Evolutionary conservation across 2,888 invertebrate genomes (phyloP).

Genomic region (Callyntrura sp.): DNA sequence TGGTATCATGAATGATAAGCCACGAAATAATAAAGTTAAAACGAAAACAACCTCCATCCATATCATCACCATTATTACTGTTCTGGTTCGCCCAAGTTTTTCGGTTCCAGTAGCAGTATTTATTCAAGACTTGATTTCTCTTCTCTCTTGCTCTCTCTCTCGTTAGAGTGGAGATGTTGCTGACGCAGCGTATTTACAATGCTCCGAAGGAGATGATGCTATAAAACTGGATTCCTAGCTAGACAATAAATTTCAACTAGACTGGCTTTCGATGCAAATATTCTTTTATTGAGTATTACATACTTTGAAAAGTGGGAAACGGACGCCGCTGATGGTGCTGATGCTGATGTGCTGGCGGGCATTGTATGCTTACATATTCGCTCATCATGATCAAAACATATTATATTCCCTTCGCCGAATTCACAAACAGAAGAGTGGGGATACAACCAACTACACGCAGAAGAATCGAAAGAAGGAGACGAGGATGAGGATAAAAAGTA

Average conservation of each 20-base stretch:
- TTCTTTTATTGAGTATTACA: constrained; percentile 43
- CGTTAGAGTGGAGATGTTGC: constrained; percentile 40
- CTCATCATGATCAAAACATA: neutral
- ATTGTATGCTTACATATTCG: neutral
- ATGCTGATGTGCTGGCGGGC: too few species aligned
- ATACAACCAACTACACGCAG: too few species aligned
- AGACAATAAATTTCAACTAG: constrained; percentile 63
- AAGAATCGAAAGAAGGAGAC: neutral
- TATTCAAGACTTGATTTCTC: constrained; percentile 52
- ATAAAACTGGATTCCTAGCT: constrained; percentile 66
- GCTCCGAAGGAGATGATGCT: constrained; percentile 19
- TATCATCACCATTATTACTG: constrained; percentile 34
- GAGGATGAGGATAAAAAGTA: constrained; percentile 17
- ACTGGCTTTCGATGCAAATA: constrained; percentile 54
- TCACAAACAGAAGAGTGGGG: neutral
- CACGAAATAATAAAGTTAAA: constrained; percentile 59
- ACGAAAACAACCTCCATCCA: constrained; percentile 45
- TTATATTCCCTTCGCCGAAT: neutral
- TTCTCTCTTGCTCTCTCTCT: too few species aligned
- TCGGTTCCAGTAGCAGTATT: constrained; percentile 36
- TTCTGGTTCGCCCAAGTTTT: constrained; percentile 7
- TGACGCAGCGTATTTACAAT: constrained; percentile 21
- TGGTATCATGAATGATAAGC: constrained; percentile 61
- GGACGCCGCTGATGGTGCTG: neutral
- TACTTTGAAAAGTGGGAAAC: constrained; percentile 46